phyloP scores from a whole-genome alignment of 1,140 invertebrate genomes.

The Yoshiicerus persimilis region DNA sequence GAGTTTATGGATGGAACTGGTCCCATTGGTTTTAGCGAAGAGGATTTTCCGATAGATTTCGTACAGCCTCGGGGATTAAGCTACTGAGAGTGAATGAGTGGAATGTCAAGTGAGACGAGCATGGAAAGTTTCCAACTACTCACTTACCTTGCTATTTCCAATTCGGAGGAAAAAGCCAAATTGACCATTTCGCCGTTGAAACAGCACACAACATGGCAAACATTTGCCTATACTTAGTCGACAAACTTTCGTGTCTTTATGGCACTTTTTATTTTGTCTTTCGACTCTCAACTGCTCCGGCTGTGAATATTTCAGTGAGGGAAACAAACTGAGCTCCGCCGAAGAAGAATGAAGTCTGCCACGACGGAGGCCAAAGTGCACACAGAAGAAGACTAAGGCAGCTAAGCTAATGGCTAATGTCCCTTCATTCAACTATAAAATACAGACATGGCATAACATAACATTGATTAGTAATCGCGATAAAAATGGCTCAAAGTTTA shows the following conservation, averaged over 20 bases:
- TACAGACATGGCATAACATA: background rate
- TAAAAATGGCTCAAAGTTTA: background rate
- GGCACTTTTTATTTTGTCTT: background rate
- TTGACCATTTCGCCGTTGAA: background rate
- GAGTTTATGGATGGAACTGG: background rate
- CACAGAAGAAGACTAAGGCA: background rate
- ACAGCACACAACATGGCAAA: background rate
- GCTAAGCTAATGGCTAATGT: background rate
- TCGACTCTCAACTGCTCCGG: background rate
- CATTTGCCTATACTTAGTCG: background rate
- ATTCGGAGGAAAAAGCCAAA: background rate
- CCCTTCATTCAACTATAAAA: background rate
- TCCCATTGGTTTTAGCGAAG: background rate
- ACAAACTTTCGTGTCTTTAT: background rate
- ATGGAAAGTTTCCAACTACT: conserved; percentile 6
- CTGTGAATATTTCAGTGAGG: background rate
- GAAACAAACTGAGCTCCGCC: too few relatives aligned
- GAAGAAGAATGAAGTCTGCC: background rate
- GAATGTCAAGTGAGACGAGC: background rate
- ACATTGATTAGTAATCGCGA: background rate
- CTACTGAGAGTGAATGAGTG: background rate
- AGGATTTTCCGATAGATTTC: background rate
- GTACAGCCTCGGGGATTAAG: background rate
- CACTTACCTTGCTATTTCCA: background rate
- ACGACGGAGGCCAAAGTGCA: background rate